Conservation (phyloP, 1,140 invertebrate genomes). For the Pseudomyrmex gracilis region DNA sequence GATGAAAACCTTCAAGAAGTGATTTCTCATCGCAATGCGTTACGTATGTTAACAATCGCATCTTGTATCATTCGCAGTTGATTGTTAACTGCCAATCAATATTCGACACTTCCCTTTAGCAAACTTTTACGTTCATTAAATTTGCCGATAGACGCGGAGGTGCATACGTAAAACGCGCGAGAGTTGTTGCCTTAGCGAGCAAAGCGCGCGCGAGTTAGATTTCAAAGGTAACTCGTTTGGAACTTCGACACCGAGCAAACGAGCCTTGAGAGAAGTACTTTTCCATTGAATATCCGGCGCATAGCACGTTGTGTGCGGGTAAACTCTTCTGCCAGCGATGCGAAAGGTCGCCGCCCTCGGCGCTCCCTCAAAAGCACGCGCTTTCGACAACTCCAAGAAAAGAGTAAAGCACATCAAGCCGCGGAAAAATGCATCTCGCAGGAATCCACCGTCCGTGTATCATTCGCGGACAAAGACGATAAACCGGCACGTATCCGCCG, state of each 20-base stretch:
- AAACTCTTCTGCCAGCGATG: slow-evolving; percentile 44
- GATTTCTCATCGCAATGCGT: no score
- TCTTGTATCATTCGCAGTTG: neutral
- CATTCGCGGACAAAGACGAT: slow-evolving; percentile 34
- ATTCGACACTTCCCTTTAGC: slow-evolving; percentile 1
- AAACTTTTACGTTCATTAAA: slow-evolving; percentile 50
- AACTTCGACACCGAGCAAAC: slow-evolving; percentile 57
- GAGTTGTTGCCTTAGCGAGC: slow-evolving; percentile 21
- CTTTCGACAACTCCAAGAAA: slow-evolving; percentile 57
- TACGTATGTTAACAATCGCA: neutral
- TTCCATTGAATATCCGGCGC: slow-evolving; percentile 51
- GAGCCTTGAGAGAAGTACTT: slow-evolving; percentile 59
- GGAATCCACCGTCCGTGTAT: slow-evolving; percentile 21
- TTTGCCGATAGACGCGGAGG: neutral
- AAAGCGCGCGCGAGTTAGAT: slow-evolving; percentile 48
- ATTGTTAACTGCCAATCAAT: slow-evolving; percentile 16
- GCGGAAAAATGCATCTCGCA: slow-evolving; percentile 43
- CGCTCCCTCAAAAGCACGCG: slow-evolving; percentile 39
- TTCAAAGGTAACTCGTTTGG: slow-evolving; percentile 60
- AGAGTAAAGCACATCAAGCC: slow-evolving; percentile 28
- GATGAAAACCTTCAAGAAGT: no score
- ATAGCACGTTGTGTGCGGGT: slow-evolving; percentile 31
- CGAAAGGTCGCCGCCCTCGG: slow-evolving; percentile 37
- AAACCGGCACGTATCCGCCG: slow-evolving; percentile 15
- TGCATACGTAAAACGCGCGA: slow-evolving; percentile 15